Evolutionary conservation across 2,113 vertebrate genomes (phyloP).

Genomic region (Chroicocephalus ridibundus): DNA sequence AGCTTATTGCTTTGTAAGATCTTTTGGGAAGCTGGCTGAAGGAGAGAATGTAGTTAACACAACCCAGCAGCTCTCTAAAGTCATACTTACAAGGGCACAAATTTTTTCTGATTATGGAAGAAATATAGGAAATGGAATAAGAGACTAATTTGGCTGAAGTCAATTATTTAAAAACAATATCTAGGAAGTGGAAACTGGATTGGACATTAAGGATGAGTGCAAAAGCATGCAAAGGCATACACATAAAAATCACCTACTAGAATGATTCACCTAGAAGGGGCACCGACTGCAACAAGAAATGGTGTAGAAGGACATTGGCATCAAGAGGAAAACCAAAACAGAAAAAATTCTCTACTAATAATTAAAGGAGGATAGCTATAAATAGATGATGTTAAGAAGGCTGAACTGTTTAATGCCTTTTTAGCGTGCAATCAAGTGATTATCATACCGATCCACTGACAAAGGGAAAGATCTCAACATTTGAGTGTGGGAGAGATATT

Average conservation of each 20-base stretch:
- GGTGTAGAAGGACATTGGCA: background rate
- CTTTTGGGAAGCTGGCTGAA: background rate
- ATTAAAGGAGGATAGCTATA: background rate
- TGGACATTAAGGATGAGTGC: background rate
- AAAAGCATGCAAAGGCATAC: background rate
- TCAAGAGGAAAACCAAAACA: background rate
- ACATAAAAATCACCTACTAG: background rate
- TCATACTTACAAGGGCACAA: background rate
- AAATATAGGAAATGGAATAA: background rate
- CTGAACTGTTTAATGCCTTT: background rate
- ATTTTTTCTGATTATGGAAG: background rate
- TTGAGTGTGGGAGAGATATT: background rate
- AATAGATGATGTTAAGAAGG: background rate
- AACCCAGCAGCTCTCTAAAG: background rate
- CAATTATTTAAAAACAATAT: background rate
- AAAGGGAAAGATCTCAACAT: background rate
- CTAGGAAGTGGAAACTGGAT: background rate
- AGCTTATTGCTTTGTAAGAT: background rate
- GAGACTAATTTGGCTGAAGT: background rate
- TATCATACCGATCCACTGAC: rapidly evolving
- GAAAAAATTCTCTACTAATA: background rate
- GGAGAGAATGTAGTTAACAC: background rate
- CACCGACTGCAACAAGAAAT: background rate
- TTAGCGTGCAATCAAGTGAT: background rate
- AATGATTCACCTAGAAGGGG: background rate